Base-by-base conservation (phyloP, 2,888 invertebrate genomes). In the Meteorus colon region DNA sequence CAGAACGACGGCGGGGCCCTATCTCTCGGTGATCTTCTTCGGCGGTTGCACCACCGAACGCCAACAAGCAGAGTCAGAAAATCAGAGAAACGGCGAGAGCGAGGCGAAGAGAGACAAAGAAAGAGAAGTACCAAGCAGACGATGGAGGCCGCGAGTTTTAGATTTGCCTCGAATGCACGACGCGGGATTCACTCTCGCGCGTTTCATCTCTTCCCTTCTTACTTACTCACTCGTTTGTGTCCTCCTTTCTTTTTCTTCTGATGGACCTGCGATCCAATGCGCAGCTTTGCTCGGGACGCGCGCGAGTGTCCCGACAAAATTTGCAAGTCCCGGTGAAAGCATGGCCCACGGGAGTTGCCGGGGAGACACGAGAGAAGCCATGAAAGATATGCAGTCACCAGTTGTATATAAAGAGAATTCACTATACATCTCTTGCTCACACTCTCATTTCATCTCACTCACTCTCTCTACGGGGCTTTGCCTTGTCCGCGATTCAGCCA, bases 241-340 rank as follows among this genome's bases (percentile, higher is more conserved):
- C 48, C 74, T 74, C 45, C 48, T 73, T 51, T 60, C 71, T 71
- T 77, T 79, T 75, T 75, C 77, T 74, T 74, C 66, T 70, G 63
- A 75, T 73, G 80, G 77, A 76, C 75, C 78, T 69, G 73, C 73
- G 79, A 75, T 77, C 69, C 77, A 37, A 10, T 65, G 65, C 45
- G 60, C 29, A 48, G 31, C 41, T 51, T 62, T 19, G 19, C 31
- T 66, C 5, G 48, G 69, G 62, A 48, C 73, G 70, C 75, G 74
- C 70, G 76, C 45, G 77, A 73, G 78, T 74, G 76, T 74, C 75
- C 76, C 80, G 45, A 80, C 78, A 80, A 84, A 85, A 86, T 86
- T 86, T 85, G 85, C 84, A 86, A 85, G 86, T 86, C 84, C 51
- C 80, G 81, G 84, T 82, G 82, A 82, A 85, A 85, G 84, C 82